These are phyloP conservation scores for Periparus ater DNA, from an alignment of 2,797 vertebrate genomes.

Conservation along the genomic window DNA sequence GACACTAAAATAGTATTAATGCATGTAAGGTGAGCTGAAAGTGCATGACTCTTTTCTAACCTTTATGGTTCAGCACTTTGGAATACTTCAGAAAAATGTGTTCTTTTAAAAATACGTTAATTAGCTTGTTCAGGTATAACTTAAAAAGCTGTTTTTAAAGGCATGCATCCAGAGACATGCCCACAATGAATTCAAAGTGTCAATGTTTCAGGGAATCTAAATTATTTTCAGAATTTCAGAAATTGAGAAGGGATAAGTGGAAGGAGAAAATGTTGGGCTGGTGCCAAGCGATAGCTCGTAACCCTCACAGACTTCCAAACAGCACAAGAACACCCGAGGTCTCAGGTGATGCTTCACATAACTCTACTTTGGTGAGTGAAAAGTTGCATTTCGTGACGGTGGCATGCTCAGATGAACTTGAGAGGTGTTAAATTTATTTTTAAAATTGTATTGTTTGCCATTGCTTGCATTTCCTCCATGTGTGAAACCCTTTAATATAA, in stretches of 20 bases:
- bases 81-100: background rate
- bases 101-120: background rate
- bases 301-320: conserved; percentile 80
- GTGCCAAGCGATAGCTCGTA: conserved; percentile 82
- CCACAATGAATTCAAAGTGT: conserved; percentile 36
- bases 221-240: conserved; percentile 85
- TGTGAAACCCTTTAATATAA: background rate
- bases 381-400: conserved; percentile 58
- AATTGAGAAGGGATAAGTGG: conserved; percentile 81
- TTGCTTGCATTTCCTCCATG: background rate
- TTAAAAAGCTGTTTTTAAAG: conserved; percentile 44
- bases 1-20: background rate
- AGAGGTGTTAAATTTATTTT: background rate
- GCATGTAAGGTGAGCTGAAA: background rate
- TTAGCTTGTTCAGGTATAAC: background rate
- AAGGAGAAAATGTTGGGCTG: conserved; percentile 84
- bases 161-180: conserved; percentile 62
- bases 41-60: background rate
- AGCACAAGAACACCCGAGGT: conserved; percentile 78
- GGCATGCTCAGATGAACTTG: conserved; percentile 9
- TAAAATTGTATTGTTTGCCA: background rate
- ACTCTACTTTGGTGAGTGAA: conserved; percentile 77
- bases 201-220: conserved; percentile 81
- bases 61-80: background rate
- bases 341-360: conserved; percentile 74